Base-by-base conservation (phyloP, 2,888 invertebrate genomes). In the Tenthredo distinguenda region DNA sequence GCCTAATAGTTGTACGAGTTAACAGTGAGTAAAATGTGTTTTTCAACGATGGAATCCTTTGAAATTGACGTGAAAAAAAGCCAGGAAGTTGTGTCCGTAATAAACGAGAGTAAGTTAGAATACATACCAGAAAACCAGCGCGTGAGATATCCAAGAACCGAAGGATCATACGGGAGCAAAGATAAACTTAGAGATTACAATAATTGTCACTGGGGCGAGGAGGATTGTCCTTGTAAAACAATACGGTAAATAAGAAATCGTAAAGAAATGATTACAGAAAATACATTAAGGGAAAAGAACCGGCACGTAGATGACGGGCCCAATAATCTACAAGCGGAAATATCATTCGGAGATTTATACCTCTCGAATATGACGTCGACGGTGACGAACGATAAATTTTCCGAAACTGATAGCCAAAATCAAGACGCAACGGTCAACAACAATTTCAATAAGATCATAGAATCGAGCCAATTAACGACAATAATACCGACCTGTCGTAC, bases 1-100 rank as follows among this genome's bases (percentile, higher is more conserved):
- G 91, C 91, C 89, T 92, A 86, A 91, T 88, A 89, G 88, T 88
- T 87, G 76, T 87, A 58, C 87, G 83, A 77, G 83, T 85, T 47
- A 85, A 89, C 87, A 87, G 76, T 89, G 86, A 55, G 87, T 72
- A 83, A 89, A 89, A 91, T 90, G 89, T 89, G 88, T 86, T 82
- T 86, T 77, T 86, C 87, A 91, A 91, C 92, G 86, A 91, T 91
- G 91, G 91, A 91, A 90, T 89, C 89, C 87, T 86, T 88, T 86
- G 87, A 85, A 87, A 90, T 88, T 86, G 86, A 77, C 87, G 88
- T 82, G 77, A 87, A 89, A 86, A 87, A 88, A 84, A 87, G 87
- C 85, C 87, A 86, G 87, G 87, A 84, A 86, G 88, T 87, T 85
- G 86, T 82, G 81, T 76, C 76, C 81, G 86, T 87, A 77, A 84